phyloP scores from a whole-genome alignment of 2,797 vertebrate species.

The Geotrypetes seraphini region DNA sequence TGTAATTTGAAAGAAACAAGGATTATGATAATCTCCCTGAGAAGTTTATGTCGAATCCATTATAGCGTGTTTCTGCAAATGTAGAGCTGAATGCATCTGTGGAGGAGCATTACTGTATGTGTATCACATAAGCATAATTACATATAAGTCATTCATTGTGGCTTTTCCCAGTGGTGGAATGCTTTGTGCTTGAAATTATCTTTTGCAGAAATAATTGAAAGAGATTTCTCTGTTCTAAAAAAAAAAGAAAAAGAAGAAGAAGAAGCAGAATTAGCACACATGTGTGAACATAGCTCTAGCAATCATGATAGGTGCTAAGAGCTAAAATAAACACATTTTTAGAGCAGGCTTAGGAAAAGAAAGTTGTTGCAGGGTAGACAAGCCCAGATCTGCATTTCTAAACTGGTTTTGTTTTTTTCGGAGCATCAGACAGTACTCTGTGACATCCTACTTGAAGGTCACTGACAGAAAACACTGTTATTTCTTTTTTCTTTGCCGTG shows the following conservation, averaged over 20 bases:
- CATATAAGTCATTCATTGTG: conserved; percentile 3
- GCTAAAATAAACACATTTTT: background rate
- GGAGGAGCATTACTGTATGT: background rate
- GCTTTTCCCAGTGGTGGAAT: conserved; percentile 9
- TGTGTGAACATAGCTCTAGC: too few relatives aligned
- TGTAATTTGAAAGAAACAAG: too few relatives aligned
- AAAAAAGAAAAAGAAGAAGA: too few relatives aligned
- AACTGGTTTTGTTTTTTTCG: background rate
- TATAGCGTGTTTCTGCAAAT: too few relatives aligned
- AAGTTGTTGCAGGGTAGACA: background rate
- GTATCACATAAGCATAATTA: conserved; percentile 22
- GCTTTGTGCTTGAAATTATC: conserved; percentile 19
- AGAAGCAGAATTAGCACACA: conserved; percentile 17
- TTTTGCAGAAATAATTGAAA: conserved; percentile 17
- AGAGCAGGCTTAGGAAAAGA: background rate
- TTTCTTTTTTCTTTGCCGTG: background rate
- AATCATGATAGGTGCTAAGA: too few relatives aligned
- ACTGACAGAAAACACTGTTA: background rate
- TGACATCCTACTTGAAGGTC: background rate
- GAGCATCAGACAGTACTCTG: background rate
- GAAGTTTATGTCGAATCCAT: too few relatives aligned
- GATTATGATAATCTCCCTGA: too few relatives aligned
- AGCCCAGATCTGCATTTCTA: background rate
- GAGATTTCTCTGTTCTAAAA: background rate
- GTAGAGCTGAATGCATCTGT: too few relatives aligned